These are phyloP conservation scores for Limosa lapponica DNA, from an alignment of 2,797 vertebrate genomes.

Conservation along the genomic window DNA sequence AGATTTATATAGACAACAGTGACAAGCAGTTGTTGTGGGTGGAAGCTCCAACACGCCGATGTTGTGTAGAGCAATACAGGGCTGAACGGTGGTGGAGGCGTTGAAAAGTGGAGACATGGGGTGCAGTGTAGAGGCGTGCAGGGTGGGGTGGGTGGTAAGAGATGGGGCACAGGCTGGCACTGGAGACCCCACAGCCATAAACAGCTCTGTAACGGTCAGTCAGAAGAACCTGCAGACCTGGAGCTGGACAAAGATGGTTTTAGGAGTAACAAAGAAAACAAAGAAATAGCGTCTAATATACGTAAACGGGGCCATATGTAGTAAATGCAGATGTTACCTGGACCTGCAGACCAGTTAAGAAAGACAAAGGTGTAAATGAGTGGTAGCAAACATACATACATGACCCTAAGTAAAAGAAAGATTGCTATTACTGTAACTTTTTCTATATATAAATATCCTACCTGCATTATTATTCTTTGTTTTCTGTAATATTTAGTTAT, in stretches of 20 bases:
- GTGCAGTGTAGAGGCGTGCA: rapidly evolving
- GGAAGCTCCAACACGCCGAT: neutral
- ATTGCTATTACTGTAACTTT: neutral
- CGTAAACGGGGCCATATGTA: neutral
- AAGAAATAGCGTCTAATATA: neutral
- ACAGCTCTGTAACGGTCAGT: neutral
- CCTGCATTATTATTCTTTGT: neutral
- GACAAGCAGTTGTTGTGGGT: neutral
- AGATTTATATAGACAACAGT: neutral
- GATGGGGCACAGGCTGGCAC: neutral
- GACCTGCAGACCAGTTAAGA: neutral
- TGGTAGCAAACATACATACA: neutral
- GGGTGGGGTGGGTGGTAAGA: neutral
- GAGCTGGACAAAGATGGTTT: neutral
- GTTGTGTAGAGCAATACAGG: neutral
- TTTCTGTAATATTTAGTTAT: neutral
- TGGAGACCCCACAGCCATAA: neutral
- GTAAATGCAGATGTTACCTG: neutral
- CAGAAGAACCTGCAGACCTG: neutral
- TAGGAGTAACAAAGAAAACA: neutral
- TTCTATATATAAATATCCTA: neutral
- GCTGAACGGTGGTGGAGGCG: rapidly evolving
- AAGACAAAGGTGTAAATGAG: neutral
- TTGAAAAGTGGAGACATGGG: neutral
- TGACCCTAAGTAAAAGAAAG: neutral